Evolutionary conservation across 1,140 invertebrate species (phyloP).

Genomic region (Sesamia nonagrioides): DNA sequence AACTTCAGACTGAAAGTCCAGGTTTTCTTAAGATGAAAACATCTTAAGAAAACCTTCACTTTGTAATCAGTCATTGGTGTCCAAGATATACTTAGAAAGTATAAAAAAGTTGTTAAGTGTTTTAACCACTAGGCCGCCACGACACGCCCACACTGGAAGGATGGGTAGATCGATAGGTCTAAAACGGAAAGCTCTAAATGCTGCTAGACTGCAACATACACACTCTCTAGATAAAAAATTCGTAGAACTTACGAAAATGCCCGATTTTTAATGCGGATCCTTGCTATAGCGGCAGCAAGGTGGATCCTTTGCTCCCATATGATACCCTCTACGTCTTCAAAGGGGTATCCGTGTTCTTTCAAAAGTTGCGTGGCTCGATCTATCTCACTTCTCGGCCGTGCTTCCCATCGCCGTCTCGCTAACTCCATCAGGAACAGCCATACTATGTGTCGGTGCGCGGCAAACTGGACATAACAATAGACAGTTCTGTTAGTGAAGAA

Average conservation of each 20-base stretch:
- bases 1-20: too few relatives aligned
- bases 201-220: neutral
- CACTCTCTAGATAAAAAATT: neutral
- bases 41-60: too few relatives aligned
- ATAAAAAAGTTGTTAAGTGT: too few relatives aligned
- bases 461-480: constrained; percentile 56
- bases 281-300: constrained; percentile 91
- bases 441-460: constrained; percentile 67
- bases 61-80: too few relatives aligned
- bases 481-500: too few relatives aligned
- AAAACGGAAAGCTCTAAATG: too few relatives aligned
- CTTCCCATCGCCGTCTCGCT: constrained; percentile 75
- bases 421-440: constrained; percentile 83
- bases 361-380: constrained; percentile 68
- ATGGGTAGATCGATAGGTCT: too few relatives aligned
- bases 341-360: constrained; percentile 66
- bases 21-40: too few relatives aligned
- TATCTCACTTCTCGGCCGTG: constrained; percentile 66
- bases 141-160: too few relatives aligned
- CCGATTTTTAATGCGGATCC: constrained; percentile 91
- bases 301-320: constrained; percentile 89
- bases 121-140: too few relatives aligned
- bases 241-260: constrained; percentile 87
- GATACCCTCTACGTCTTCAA: constrained; percentile 87
- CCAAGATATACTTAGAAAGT: too few relatives aligned